Evolutionary conservation across 1,140 invertebrate species (phyloP).

Genomic region (Globodera rostochiensis): DNA sequence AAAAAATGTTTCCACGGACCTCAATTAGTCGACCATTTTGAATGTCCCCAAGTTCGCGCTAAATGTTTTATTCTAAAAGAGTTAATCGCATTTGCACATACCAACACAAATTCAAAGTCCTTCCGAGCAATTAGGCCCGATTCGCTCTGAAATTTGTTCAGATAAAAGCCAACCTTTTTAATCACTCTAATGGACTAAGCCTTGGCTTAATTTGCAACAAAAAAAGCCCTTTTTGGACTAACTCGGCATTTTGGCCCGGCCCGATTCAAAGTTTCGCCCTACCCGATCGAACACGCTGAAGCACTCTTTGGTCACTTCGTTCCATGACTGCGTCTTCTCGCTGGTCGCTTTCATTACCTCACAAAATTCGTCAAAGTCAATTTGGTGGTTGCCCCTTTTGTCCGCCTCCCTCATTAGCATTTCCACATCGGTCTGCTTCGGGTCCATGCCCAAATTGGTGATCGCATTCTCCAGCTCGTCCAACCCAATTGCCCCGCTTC

Average conservation of each 20-base stretch:
- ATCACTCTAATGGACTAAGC: not conserved
- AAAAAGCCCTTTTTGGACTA: not conserved
- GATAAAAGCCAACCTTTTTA: constrained; percentile 22
- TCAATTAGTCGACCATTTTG: constrained; percentile 57
- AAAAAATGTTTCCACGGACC: not conserved
- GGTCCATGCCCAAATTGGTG: constrained; percentile 57
- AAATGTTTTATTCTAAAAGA: constrained; percentile 2
- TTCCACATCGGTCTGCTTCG: constrained; percentile 54
- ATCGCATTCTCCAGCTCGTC: constrained; percentile 64
- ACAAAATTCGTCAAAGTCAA: constrained; percentile 63
- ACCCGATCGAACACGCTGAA: constrained; percentile 64
- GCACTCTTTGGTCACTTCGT: constrained; percentile 62
- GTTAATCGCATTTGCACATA: not conserved
- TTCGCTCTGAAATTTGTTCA: constrained; percentile 54
- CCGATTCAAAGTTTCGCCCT: not conserved
- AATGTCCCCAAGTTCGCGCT: constrained; percentile 61
- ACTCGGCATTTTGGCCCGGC: not conserved
- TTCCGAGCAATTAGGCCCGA: constrained; percentile 56
- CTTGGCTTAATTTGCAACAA: not conserved
- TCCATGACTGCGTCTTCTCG: constrained; percentile 62
- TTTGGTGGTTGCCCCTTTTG: constrained; percentile 63
- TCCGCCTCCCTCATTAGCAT: constrained; percentile 57
- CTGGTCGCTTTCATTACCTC: constrained; percentile 63
- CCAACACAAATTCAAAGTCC: constrained; percentile 62
- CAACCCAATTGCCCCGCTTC: constrained; percentile 61